Percentiles rank a stretch among this genome's conserved stretches.
Conservation (phyloP, 2,888 invertebrate species). For the Ashinkailepas kermadecensis region DNA sequence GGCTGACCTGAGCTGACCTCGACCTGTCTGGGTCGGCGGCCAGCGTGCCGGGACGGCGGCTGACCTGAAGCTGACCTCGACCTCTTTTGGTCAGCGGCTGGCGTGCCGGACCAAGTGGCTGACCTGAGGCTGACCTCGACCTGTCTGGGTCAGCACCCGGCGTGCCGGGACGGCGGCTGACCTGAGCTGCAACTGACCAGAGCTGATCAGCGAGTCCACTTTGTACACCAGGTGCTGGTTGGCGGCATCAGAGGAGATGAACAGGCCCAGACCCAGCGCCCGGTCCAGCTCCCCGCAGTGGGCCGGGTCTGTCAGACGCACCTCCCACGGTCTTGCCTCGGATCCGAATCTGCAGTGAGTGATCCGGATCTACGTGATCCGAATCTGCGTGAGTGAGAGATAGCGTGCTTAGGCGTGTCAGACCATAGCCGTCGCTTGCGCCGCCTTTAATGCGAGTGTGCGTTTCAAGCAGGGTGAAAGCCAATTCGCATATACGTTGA, state of each 20-base stretch:
- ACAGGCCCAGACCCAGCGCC: background rate
- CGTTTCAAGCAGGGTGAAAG: too few relatives aligned
- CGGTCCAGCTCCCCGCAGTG: background rate
- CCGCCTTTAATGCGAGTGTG: too few relatives aligned
- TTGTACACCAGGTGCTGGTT: background rate
- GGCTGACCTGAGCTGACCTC: too few relatives aligned
- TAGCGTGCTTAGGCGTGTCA: too few relatives aligned
- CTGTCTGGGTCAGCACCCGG: background rate
- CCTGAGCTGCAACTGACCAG: conserved; percentile 7
- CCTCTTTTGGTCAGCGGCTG: too few relatives aligned
- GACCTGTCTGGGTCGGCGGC: too few relatives aligned
- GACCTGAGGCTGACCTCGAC: background rate
- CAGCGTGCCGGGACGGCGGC: too few relatives aligned
- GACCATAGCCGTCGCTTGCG: too few relatives aligned
- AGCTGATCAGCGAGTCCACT: conserved; percentile 4
- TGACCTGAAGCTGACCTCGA: too few relatives aligned
- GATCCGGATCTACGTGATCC: too few relatives aligned
- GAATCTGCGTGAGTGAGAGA: too few relatives aligned
- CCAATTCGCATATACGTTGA: too few relatives aligned
- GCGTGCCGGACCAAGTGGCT: background rate
- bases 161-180: background rate
- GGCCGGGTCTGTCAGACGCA: background rate
- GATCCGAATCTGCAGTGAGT: background rate
- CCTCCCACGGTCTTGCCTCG: conserved; percentile 6
- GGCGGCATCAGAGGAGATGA: background rate